phyloP scores from a whole-genome alignment of 2,888 invertebrate species.

The Leptothorax acervorum region DNA sequence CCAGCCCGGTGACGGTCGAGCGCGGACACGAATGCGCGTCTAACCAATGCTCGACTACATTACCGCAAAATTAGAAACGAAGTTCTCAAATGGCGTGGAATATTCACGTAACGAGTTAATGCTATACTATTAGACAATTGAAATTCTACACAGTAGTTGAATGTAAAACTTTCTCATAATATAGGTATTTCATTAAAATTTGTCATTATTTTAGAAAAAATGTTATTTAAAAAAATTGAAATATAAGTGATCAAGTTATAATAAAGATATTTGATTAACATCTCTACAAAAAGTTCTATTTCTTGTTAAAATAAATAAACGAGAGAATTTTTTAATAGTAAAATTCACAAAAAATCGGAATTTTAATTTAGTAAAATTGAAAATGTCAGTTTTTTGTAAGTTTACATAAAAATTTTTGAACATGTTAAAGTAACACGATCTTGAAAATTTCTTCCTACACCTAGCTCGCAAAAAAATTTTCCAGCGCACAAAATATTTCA shows the following conservation, averaged over 20 bases:
- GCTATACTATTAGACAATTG: background rate
- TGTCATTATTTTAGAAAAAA: background rate
- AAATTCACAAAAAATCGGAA: background rate
- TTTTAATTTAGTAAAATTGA: background rate
- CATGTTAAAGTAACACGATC: background rate
- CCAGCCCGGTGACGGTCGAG: background rate
- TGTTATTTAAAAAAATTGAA: background rate
- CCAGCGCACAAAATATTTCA: conserved; percentile 18
- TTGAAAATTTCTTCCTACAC: background rate
- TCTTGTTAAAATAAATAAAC: background rate
- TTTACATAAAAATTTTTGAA: background rate
- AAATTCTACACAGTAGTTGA: background rate
- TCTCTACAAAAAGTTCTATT: background rate
- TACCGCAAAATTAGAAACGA: conserved; percentile 34
- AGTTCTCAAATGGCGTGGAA: background rate
- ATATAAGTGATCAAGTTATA: background rate
- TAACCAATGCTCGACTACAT: conserved; percentile 13
- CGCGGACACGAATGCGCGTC: background rate
- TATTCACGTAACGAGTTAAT: background rate
- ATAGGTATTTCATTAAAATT: background rate
- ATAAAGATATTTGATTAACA: background rate
- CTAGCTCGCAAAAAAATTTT: background rate
- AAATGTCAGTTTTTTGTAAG: background rate
- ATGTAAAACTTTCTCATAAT: background rate
- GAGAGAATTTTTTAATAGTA: background rate